A percentile compares a stretch with the other conserved stretches of the same genome.
phyloP scores from a whole-genome alignment of 2,797 vertebrate genomes.

The Darevskia nairensis region DNA sequence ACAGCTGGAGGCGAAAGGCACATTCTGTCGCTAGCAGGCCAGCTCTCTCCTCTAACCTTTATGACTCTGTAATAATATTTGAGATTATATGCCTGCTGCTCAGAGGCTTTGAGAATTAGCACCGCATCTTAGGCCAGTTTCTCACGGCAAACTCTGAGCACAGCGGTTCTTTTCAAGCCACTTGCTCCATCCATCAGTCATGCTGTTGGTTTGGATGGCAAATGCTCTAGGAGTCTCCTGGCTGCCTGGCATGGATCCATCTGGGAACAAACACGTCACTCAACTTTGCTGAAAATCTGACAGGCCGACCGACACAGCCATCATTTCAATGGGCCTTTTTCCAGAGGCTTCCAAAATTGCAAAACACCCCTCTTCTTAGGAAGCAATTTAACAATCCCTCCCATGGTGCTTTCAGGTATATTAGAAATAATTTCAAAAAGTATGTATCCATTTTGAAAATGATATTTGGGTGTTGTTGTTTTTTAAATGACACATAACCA shows the following conservation, averaged over 20 bases:
- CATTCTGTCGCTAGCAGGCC: background rate
- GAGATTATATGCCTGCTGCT: background rate
- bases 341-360: too few species aligned
- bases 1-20: background rate
- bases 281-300: background rate
- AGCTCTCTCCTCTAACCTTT: constrained; percentile 6
- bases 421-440: background rate
- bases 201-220: constrained; percentile 30
- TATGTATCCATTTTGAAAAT: background rate
- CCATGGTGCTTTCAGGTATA: background rate
- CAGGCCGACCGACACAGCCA: background rate
- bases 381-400: background rate
- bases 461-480: background rate
- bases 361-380: background rate
- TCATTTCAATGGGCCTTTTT: background rate
- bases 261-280: constrained; percentile 12
- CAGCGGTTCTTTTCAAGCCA: background rate
- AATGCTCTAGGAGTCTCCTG: background rate
- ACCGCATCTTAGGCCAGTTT: constrained; percentile 37
- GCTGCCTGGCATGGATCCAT: constrained; percentile 8
- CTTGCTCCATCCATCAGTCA: constrained; percentile 33
- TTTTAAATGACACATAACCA: background rate
- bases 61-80: background rate
- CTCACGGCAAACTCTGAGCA: background rate
- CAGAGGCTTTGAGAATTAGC: constrained; percentile 38